Evolutionary conservation across 1,140 invertebrate genomes (phyloP).

Genomic region (Drosophila kepulauana): DNA sequence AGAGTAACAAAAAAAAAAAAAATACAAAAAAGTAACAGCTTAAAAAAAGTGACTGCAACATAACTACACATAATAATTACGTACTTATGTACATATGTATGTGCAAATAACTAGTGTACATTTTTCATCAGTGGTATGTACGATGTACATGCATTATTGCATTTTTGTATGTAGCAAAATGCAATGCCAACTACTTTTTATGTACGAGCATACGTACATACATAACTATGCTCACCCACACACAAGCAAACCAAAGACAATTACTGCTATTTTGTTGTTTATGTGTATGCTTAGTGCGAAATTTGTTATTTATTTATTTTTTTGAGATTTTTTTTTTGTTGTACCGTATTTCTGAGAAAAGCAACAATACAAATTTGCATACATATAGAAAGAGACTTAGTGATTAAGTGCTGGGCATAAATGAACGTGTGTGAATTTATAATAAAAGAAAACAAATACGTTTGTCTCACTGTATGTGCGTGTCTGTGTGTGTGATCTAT

Average conservation of each 20-base stretch:
- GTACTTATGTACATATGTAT: conserved; percentile 20
- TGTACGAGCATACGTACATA: conserved; percentile 6
- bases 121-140: conserved; percentile 20
- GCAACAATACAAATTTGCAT: neutral
- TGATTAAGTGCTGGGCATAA: conserved; percentile 58
- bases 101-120: conserved; percentile 9
- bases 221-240: conserved; percentile 27
- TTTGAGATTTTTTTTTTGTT: conserved; percentile 31
- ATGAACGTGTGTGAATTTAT: conserved; percentile 56
- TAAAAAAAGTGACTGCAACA: conserved; percentile 38
- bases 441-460: conserved; percentile 43
- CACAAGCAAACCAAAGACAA: conserved; percentile 15
- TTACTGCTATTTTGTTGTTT: conserved; percentile 38
- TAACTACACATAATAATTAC: conserved; percentile 13
- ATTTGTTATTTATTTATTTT: conserved; percentile 19
- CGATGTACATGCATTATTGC: conserved; percentile 1
- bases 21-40: conserved; percentile 15
- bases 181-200: conserved; percentile 53
- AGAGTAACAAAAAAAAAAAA: neutral
- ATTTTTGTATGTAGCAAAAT: conserved; percentile 27
- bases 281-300: conserved; percentile 56
- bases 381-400: conserved; percentile 22
- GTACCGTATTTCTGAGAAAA: conserved; percentile 29
- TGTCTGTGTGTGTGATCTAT: conserved; percentile 26
- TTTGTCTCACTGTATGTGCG: conserved; percentile 7